Evolutionary conservation across 1,140 invertebrate genomes (phyloP).

Genomic region (Eriocheir sinensis): DNA sequence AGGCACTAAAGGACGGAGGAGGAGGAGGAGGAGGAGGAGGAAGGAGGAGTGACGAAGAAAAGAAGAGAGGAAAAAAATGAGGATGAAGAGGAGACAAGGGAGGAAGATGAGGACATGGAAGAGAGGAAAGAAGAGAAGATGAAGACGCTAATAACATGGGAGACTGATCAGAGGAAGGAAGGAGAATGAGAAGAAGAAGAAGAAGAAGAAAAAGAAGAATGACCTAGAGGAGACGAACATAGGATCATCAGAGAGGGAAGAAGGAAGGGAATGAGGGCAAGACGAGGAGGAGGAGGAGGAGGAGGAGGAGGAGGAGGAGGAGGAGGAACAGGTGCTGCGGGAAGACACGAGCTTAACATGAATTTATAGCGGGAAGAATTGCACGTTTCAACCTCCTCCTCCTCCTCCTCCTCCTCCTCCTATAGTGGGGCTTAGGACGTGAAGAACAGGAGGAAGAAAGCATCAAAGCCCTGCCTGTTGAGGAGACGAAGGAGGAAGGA

Average conservation of each 20-base stretch:
- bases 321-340: neutral
- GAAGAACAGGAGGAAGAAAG: neutral
- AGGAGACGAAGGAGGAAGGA: neutral
- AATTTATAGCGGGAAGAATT: constrained; percentile 17
- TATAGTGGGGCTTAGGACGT: neutral
- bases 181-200: neutral
- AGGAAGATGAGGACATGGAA: neutral
- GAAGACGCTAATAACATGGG: too few relatives aligned
- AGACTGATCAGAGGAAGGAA: too few relatives aligned
- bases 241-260: too few relatives aligned
- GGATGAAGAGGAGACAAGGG: neutral
- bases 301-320: neutral
- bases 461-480: neutral
- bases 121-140: neutral
- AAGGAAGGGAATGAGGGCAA: too few relatives aligned
- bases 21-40: too few relatives aligned
- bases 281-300: neutral
- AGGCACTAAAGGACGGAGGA: too few relatives aligned
- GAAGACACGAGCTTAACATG: neutral
- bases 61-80: neutral
- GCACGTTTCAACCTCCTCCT: neutral
- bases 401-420: too few relatives aligned
- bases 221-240: too few relatives aligned
- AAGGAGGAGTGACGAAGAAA: neutral
- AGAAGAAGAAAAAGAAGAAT: neutral